phyloP scores from a whole-genome alignment of 1,140 invertebrate genomes.

The Trichonephila inaurata region DNA sequence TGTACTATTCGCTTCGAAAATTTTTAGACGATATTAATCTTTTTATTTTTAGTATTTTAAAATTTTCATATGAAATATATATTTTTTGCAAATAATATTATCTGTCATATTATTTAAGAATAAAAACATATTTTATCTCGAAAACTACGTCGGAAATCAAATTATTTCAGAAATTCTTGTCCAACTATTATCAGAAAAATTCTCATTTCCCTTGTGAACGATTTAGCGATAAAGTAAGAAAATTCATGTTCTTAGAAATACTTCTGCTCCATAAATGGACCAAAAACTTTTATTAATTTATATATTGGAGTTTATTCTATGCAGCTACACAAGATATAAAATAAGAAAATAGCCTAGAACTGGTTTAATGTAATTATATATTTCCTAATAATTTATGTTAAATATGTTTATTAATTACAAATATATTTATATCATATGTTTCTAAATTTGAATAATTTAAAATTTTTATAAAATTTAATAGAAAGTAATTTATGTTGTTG shows the following conservation, averaged over 20 bases:
- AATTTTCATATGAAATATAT: no score
- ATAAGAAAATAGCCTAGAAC: background rate
- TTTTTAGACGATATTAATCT: no score
- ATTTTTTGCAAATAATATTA: background rate
- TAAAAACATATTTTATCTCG: background rate
- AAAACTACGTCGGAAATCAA: background rate
- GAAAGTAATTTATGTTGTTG: no score
- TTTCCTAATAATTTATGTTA: no score
- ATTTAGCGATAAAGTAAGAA: slow-evolving; percentile 22
- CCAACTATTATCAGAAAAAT: background rate
- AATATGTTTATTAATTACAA: no score
- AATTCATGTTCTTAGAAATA: slow-evolving; percentile 8
- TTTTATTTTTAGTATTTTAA: no score
- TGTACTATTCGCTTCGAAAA: no score
- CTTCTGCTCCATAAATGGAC: background rate
- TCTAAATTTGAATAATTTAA: no score
- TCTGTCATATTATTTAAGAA: background rate
- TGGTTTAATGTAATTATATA: background rate
- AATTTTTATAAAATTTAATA: no score
- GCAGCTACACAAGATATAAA: background rate
- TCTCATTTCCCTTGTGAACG: background rate
- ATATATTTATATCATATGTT: no score
- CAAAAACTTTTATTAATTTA: slow-evolving; percentile 5
- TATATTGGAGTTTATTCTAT: background rate
- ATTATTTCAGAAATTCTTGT: slow-evolving; percentile 42